These are phyloP conservation scores for Acyrthosiphon pisum DNA, from an alignment of 1,140 invertebrate species.

Conservation along the genomic window DNA sequence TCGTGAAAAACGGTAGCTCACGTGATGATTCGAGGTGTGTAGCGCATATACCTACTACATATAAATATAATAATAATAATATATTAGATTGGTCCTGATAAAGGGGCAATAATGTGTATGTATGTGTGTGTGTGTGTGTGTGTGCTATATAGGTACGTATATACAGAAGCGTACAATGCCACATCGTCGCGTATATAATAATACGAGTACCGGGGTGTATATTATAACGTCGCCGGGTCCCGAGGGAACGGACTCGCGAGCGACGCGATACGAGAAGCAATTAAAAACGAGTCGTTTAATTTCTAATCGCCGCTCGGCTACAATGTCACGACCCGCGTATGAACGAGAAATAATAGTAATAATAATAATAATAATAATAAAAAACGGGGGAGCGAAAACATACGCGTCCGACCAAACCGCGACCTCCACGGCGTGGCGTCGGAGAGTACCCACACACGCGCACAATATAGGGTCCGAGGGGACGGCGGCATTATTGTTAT, in stretches of 20 bases:
- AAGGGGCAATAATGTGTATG: neutral
- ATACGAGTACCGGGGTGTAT: neutral
- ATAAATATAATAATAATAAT: neutral
- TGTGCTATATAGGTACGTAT: neutral
- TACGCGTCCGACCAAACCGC: neutral
- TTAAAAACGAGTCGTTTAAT: constrained; percentile 38
- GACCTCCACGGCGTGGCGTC: neutral
- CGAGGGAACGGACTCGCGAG: neutral
- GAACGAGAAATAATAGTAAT: neutral
- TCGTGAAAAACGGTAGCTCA: neutral
- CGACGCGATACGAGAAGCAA: constrained; percentile 18
- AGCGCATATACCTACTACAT: neutral
- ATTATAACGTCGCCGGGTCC: neutral
- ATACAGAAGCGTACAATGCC: neutral
- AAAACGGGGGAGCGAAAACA: neutral
- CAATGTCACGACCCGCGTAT: constrained; percentile 14
- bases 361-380: neutral
- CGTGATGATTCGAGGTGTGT: neutral
- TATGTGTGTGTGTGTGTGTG: neutral
- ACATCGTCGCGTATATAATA: neutral
- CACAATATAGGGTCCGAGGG: neutral
- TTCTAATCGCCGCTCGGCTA: neutral
- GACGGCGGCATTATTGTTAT: neutral
- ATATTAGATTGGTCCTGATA: neutral
- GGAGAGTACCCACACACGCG: too few relatives aligned